Conservation (phyloP, 2,113 vertebrate species). For the Hyla sarda region DNA sequence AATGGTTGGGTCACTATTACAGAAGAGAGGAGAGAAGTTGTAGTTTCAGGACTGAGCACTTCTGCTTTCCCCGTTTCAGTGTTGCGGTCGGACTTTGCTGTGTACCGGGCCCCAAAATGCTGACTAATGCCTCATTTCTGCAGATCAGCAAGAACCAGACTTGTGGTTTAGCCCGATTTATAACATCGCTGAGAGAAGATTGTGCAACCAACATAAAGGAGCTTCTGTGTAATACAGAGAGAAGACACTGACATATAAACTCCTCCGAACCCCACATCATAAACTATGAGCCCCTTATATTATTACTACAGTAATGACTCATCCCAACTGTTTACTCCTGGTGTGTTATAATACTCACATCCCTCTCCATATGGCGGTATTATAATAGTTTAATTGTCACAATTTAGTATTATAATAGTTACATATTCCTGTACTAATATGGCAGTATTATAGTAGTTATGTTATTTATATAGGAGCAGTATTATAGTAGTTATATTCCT, state of each 20-base stretch:
- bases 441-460: no score
- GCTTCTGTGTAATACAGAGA: conserved; percentile 70
- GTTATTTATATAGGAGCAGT: no score
- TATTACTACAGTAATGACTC: not conserved
- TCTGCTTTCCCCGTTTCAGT: conserved; percentile 55
- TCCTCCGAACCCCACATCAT: not conserved
- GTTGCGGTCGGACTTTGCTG: conserved; percentile 67
- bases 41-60: no score
- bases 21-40: no score
- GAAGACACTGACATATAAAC: not conserved
- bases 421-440: no score
- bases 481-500: no score
- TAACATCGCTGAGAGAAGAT: conserved; percentile 68
- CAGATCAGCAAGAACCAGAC: conserved; percentile 76
- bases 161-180: conserved; percentile 76
- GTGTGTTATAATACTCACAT: no score
- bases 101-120: not conserved
- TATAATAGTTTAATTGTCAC: no score
- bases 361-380: no score
- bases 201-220: conserved; percentile 70
- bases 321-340: not conserved
- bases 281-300: not conserved
- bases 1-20: no score
- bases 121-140: conserved; percentile 77
- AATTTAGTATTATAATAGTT: no score